These are phyloP conservation scores for Pseudomyrmex sp. DNA, from an alignment of 1,140 invertebrate genomes.

Conservation along the genomic window DNA sequence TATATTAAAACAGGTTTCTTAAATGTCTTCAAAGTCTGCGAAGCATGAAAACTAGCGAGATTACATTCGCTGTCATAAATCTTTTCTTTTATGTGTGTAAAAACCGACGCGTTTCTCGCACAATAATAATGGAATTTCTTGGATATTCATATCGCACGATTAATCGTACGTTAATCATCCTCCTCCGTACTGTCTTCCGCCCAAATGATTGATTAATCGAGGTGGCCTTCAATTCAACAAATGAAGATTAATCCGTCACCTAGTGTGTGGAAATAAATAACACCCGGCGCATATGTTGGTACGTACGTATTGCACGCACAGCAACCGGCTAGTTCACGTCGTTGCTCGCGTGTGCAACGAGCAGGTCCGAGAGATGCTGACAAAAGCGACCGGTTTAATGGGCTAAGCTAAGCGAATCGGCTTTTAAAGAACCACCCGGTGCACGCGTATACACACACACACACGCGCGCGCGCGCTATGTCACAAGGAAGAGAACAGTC, in stretches of 20 bases:
- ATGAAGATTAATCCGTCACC: slow-evolving; percentile 39
- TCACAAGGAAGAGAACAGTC: slow-evolving; percentile 24
- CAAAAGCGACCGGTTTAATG: slow-evolving; percentile 57
- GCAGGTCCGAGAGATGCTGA: slow-evolving; percentile 10
- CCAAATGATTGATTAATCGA: slow-evolving; percentile 38
- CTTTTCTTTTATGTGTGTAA: not conserved
- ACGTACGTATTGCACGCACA: not conserved
- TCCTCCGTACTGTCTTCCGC: not conserved
- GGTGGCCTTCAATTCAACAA: slow-evolving; percentile 30
- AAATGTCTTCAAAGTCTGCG: not conserved
- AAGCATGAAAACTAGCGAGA: not conserved
- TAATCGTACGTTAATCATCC: slow-evolving; percentile 3
- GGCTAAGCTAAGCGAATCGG: slow-evolving; percentile 39
- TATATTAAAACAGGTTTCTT: not conserved
- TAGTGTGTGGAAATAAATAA: slow-evolving; percentile 28
- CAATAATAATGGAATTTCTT: slow-evolving; percentile 15
- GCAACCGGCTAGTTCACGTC: no score
- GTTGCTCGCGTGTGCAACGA: no score
- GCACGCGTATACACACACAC: not conserved
- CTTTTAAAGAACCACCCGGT: slow-evolving; percentile 55
- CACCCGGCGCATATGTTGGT: not conserved
- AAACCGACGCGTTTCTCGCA: no score
- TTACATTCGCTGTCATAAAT: not conserved
- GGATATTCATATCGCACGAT: slow-evolving; percentile 16
- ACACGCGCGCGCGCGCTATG: no score